These are phyloP conservation scores for Steinernema scapterisci DNA, from an alignment of 2,888 invertebrate genomes.

Conservation along the genomic window DNA sequence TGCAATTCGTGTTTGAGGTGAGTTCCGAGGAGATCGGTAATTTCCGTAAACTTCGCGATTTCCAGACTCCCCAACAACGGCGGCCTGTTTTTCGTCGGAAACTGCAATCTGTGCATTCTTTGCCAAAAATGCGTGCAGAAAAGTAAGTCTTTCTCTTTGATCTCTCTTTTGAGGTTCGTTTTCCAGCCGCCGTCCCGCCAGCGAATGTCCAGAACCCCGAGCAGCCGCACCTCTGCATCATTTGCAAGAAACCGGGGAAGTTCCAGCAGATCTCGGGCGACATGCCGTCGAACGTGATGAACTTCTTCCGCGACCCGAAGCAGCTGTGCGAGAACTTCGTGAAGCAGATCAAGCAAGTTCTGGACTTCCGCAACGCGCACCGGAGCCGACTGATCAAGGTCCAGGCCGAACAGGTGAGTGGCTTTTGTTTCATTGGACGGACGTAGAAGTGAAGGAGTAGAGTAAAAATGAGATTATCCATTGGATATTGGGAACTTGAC, in stretches of 20 bases:
- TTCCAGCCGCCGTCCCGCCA: not conserved
- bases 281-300: slow-evolving; percentile 8
- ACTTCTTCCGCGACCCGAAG: slow-evolving; percentile 17
- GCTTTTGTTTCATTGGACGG: not conserved
- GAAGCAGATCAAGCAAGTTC: slow-evolving; percentile 16
- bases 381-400: not conserved
- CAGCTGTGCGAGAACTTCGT: slow-evolving; percentile 2
- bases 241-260: slow-evolving; percentile 10
- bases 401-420: slow-evolving; percentile 1
- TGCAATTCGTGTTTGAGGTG: too few relatives aligned
- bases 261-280: not conserved
- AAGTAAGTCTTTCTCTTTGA: not conserved
- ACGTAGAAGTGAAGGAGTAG: too few relatives aligned
- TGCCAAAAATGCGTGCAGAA: slow-evolving; percentile 4
- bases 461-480: too few relatives aligned
- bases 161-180: not conserved
- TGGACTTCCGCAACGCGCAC: slow-evolving; percentile 8
- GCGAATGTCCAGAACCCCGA: not conserved
- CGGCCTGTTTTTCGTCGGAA: not conserved
- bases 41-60: too few relatives aligned
- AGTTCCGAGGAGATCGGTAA: too few relatives aligned
- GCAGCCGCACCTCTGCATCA: slow-evolving; percentile 2
- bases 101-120: not conserved
- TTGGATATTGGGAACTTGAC: too few relatives aligned
- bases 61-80: too few relatives aligned